Evolutionary conservation across 2,797 vertebrate genomes (phyloP), one percentile per base, ranked within the genome.

Genomic region (Characodon lateralis): DNA sequence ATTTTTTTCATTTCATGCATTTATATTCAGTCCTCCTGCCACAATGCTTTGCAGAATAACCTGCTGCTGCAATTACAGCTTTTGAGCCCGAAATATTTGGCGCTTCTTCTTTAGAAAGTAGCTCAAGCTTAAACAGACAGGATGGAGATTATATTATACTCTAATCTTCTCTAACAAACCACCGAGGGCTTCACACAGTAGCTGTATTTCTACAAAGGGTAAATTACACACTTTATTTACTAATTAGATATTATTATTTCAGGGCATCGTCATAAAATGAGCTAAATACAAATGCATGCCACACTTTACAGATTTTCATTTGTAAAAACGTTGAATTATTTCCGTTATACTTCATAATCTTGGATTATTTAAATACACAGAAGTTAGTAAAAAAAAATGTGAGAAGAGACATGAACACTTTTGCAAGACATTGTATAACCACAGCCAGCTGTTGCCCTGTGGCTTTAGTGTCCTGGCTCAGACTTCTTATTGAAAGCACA

Each of bases 401-500:
- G 18, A 66, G 63, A 39, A 61, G 59, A 6, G 2, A n/a, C 6
- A 63, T 35, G 9, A 35, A 7, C 12, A 12, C 35, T 68, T 68
- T 1, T 22, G 53, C 7, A 24, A 22, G 51, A 22, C 53, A 8
- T 22, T 24, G 41, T 41, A 46, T 14, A 69, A 1, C 12, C 31
- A 53, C 35, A 61, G 22, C 20, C 39, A 5, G 46, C 70, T 51
- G 48, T 65, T 66, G 68, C 26, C 71, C 72, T 39, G 31, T 39
- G 43, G 41, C 75, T 76, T 41, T 5, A 56, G 59, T 73, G 31
- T 78, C 79, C 43, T 9, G 43, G 43, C 43, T 66, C 69, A 1
- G 41, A 61, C 43, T 50, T n/a, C 51, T 72, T 35, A 71, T 28
- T 84, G 78, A 63, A 79, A 14, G 20, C 35, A 22, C 63, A 66